phyloP scores from a whole-genome alignment of 2,888 invertebrate genomes.

The Ophion costatus region DNA sequence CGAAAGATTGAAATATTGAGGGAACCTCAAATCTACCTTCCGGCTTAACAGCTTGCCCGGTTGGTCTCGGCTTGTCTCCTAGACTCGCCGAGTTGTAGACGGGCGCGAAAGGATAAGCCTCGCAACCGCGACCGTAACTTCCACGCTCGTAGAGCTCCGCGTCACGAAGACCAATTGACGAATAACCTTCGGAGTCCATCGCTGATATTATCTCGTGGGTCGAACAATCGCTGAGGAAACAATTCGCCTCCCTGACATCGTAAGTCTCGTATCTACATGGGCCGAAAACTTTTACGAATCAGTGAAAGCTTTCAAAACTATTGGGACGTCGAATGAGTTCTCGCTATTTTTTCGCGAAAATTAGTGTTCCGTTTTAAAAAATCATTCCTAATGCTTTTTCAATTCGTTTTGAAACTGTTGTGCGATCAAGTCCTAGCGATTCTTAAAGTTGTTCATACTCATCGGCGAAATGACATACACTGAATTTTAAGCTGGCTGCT shows the following conservation, averaged over 20 bases:
- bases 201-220: constrained; percentile 85
- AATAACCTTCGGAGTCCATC: constrained; percentile 84
- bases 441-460: too few species aligned
- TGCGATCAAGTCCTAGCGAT: too few species aligned
- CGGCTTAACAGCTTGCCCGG: constrained; percentile 46
- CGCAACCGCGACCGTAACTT: constrained; percentile 93
- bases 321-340: too few species aligned
- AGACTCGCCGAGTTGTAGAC: constrained; percentile 47
- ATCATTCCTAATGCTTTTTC: too few species aligned
- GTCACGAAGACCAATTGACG: constrained; percentile 84
- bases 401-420: too few species aligned
- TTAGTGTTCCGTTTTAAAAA: too few species aligned
- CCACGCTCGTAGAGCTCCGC: constrained; percentile 92
- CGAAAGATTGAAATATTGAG: not conserved
- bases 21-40: not conserved
- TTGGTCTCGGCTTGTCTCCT: constrained; percentile 29
- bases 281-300: not conserved
- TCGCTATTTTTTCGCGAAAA: too few species aligned
- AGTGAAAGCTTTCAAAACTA: not conserved
- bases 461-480: too few species aligned
- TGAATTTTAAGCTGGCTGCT: not conserved
- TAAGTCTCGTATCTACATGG: constrained; percentile 87
- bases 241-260: constrained; percentile 85
- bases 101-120: constrained; percentile 86
- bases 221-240: constrained; percentile 90